Conservation (phyloP, 2,797 vertebrate genomes). For the Xiphorhynchus erythropygius region DNA sequence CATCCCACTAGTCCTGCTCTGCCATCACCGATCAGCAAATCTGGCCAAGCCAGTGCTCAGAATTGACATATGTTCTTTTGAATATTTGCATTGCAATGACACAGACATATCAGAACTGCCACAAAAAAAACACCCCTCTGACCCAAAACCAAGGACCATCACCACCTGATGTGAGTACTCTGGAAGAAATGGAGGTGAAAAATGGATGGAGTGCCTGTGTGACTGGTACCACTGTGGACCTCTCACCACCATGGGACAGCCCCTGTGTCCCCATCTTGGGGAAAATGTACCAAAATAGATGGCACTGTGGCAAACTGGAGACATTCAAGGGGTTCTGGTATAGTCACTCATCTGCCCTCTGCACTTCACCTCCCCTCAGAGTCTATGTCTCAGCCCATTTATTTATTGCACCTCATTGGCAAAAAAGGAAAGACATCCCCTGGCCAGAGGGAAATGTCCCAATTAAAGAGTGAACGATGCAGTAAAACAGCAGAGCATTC, state of each 20-base stretch:
- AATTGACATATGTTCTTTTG: rapidly evolving
- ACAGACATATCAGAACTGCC: not conserved
- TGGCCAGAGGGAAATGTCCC: constrained; percentile 35
- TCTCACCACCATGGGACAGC: not conserved
- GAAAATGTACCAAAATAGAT: not conserved
- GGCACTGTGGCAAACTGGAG: not conserved
- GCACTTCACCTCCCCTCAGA: not conserved
- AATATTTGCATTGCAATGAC: not conserved
- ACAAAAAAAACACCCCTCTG: not conserved
- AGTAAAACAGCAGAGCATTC: constrained; percentile 40
- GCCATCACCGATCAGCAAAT: rapidly evolving
- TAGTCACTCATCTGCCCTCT: not conserved
- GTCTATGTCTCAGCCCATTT: not conserved
- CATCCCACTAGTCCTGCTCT: not conserved
- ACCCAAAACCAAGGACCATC: rapidly evolving
- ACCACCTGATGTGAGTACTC: rapidly evolving
- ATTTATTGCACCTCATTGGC: constrained; percentile 18
- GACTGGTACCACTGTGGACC: not conserved
- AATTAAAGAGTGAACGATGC: constrained; percentile 26
- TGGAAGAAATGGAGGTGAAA: not conserved
- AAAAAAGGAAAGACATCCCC: not conserved
- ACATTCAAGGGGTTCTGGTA: not conserved
- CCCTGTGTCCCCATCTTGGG: not conserved
- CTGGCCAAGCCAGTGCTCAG: rapidly evolving
- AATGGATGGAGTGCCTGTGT: not conserved